Conservation (phyloP, 2,797 vertebrate genomes). For the Aphelocoma californica region DNA sequence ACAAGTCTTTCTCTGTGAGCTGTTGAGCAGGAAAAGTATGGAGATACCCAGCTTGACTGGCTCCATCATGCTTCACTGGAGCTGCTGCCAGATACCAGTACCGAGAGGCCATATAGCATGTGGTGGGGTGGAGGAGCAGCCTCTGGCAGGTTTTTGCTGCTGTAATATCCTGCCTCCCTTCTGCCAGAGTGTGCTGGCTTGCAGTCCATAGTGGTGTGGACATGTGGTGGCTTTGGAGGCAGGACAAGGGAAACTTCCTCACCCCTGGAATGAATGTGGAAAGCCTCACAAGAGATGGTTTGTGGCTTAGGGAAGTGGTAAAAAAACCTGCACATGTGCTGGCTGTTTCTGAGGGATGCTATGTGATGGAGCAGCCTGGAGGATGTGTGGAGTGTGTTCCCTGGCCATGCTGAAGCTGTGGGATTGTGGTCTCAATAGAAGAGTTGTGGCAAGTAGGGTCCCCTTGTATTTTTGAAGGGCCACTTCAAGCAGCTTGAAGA, state of each 20-base stretch:
- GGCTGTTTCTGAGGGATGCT: background rate
- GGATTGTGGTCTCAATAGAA: background rate
- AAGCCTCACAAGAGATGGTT: background rate
- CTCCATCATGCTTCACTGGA: background rate
- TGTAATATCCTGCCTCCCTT: background rate
- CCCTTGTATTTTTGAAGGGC: background rate
- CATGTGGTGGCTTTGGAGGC: background rate
- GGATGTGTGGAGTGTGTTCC: background rate
- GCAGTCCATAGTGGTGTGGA: background rate
- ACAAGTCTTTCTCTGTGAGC: background rate
- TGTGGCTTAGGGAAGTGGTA: background rate
- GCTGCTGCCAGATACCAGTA: background rate
- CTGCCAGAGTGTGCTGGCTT: background rate
- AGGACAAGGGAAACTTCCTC: background rate
- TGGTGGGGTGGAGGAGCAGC: background rate
- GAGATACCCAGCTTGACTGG: background rate
- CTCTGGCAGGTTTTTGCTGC: background rate
- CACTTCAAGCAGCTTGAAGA: background rate
- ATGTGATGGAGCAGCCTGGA: background rate
- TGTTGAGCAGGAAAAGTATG: background rate
- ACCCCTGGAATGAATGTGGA: background rate
- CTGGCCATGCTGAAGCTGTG: background rate
- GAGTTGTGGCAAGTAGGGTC: too few relatives aligned
- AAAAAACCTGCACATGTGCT: background rate
- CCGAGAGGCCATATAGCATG: accelerated